Percentiles rank a stretch among this genome's conserved stretches.
phyloP scores from a whole-genome alignment of 1,140 invertebrate species.

The Bombus waltoni region DNA sequence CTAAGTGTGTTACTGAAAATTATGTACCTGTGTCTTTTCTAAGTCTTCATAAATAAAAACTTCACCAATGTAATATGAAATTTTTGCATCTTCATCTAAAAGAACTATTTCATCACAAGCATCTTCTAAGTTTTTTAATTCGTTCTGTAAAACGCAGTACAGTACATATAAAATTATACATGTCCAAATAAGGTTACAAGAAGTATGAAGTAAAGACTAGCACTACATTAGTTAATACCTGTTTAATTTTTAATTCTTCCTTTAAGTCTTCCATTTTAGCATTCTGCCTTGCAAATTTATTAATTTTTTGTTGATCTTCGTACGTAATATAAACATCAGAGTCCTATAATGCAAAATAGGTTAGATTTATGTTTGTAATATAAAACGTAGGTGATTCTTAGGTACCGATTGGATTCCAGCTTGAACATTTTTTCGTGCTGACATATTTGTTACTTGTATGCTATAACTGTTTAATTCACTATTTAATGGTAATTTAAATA shows the following conservation, averaged over 20 bases:
- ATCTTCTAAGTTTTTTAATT: constrained; percentile 96
- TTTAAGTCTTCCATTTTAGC: constrained; percentile 95
- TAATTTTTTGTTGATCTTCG: constrained; percentile 99
- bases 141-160: constrained; percentile 84
- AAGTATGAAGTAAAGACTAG: background rate
- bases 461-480: background rate
- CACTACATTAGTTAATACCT: constrained; percentile 81
- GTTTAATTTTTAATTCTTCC: constrained; percentile 94
- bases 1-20: background rate
- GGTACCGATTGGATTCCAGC: constrained; percentile 76
- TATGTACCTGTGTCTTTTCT: constrained; percentile 88
- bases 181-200: constrained; percentile 67
- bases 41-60: constrained; percentile 91
- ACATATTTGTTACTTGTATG: constrained; percentile 65
- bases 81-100: constrained; percentile 90
- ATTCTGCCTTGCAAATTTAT: constrained; percentile 97
- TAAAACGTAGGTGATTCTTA: constrained; percentile 8
- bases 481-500: background rate
- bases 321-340: constrained; percentile 96
- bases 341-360: constrained; percentile 84
- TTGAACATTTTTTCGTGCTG: constrained; percentile 74
- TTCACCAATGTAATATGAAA: constrained; percentile 95
- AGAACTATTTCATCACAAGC: constrained; percentile 94
- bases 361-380: constrained; percentile 32
- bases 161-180: constrained; percentile 10